Conservation (phyloP, 2,797 vertebrate species). For the Poecile montanus region DNA sequence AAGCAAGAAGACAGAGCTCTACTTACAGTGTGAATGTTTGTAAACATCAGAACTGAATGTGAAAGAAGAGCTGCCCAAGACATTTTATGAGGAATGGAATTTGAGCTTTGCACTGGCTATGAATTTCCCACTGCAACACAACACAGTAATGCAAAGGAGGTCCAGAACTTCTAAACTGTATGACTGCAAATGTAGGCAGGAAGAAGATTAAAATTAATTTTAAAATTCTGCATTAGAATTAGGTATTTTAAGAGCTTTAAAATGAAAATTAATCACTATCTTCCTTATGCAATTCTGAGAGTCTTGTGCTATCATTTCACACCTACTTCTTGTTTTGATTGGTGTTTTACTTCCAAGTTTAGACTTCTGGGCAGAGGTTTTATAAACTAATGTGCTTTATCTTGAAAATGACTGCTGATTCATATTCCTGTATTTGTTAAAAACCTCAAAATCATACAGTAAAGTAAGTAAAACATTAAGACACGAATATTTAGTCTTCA, state of each 20-base stretch:
- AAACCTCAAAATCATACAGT: neutral
- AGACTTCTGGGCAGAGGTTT: neutral
- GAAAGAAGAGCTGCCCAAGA: neutral
- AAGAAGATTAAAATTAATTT: neutral
- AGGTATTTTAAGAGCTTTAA: neutral
- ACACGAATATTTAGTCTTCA: neutral
- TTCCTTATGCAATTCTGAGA: neutral
- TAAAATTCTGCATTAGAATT: neutral
- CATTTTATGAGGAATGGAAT: neutral
- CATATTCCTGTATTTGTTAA: neutral
- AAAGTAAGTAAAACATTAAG: neutral
- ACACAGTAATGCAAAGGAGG: neutral
- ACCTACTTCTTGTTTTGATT: neutral
- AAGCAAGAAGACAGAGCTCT: neutral
- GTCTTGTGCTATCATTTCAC: neutral
- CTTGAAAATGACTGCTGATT: neutral
- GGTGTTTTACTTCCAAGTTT: neutral
- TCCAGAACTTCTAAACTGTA: neutral
- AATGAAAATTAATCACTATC: neutral
- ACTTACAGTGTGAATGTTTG: neutral
- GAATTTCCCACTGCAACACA: neutral
- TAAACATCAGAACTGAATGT: neutral
- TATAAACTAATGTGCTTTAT: neutral
- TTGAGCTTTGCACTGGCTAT: neutral
- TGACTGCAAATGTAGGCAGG: neutral